Evolutionary conservation across 2,113 vertebrate genomes (phyloP), one percentile per base, ranked within the genome.

Genomic region (Hypocryptadius cinnamomeus): DNA sequence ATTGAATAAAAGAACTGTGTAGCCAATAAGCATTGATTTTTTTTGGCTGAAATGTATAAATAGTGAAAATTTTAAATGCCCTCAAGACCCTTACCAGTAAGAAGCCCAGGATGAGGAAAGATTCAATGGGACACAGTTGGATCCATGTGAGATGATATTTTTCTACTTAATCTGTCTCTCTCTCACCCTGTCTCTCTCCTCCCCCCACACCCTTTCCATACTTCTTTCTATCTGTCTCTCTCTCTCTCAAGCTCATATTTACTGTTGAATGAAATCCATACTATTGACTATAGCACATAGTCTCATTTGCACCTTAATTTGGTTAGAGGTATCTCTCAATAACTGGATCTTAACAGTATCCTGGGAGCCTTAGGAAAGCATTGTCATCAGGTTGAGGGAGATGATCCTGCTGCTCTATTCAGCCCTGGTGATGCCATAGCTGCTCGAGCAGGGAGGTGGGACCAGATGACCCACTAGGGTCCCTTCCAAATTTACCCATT

Each of bases 381-480:
- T 6, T 57, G 25, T 3, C 42, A 47, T 39, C 21, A 27, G 12
- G 14, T 19, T 0, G 0, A 57, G 25, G 12, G 7, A 65, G 42
- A 4, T 42, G 9, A 35, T 72, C 15, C 25, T 65, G 31, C 25
- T 12, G 8, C 50, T 50, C 27, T 44, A 0, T 40, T 44, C 24
- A 42, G 18, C 22, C 21, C 17, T 35, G 35, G 9, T 31, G 31
- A 48, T 40, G 6, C 20, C 40, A 7, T 8, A 54, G 8, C 11
- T 17, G 30, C 16, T 56, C 25, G 16, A 54, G 11, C 16, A 15
- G 31, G 11, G 42, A 56, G 25, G 30, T 56, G 18, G 11, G 25
- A 56, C 9, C 25, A 37, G 35, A 33, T 65, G 27, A 37, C 12
- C 25, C 12, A 16, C 27, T 50, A 10, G 7, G 8, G 11, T 23